Base-by-base conservation (phyloP, 2,888 invertebrate species). In the Melieria crassipennis region DNA sequence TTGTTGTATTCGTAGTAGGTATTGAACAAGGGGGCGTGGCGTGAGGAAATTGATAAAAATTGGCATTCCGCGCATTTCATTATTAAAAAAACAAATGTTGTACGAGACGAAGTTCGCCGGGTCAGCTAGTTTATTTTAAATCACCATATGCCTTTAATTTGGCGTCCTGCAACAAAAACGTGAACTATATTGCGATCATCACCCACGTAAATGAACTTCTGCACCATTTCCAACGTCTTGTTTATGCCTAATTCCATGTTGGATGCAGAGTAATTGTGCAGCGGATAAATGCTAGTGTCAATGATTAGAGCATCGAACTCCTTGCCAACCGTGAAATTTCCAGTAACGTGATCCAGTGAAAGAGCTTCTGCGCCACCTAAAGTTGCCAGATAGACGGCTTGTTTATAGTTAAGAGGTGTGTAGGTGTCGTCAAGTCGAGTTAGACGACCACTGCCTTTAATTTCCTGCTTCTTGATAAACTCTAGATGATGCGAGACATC, bases 231-330 rank as follows among this genome's bases (percentile, higher is more conserved):
- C 62, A 89, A 81, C 0, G 91, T 86, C 16, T 87, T 87, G 1
- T 89, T 89, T 11, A 88, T 85, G 5, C 80, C 78, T 0, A 80
- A 80, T 13, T 79, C 78, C 2, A 69, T 69, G 0, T 81, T 77
- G 6, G 65, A 69, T 5, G 78, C 60, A 45, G 81, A 72, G 65
- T 91, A 89, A 75, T 89, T 86, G 77, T 91, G 90, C 30, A 90
- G 84, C 4, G 88, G 87, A 7, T 90, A 88, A 11, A 87, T 81
- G 77, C 88, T 88, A n/a, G 92, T 88, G 79, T 95, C 92, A 47
- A 97, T 87, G 1, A 95, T 79, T 0, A 97, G 87, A 0, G 96
- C 96, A 88, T 97, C 97, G 79, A 97, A 96, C 70, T 94, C 91
- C 84, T 97, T 96, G 30, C 94, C 95, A 5, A 90, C 84, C 77